phyloP scores from a whole-genome alignment of 2,888 invertebrate species.

The Cheilosia vulpina region DNA sequence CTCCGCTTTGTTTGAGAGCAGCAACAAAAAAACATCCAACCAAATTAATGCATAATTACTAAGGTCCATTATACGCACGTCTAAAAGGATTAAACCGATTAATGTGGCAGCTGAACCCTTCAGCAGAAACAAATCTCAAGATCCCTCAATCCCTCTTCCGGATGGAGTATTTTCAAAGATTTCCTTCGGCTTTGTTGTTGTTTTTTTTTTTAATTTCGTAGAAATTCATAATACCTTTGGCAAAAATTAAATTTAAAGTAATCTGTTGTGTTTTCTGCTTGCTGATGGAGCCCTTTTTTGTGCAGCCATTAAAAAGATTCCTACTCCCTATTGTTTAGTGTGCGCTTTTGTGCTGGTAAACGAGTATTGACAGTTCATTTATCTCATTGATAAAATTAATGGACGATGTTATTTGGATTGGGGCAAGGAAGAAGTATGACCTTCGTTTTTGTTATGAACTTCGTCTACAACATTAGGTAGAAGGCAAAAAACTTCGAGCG shows the following conservation, averaged over 20 bases:
- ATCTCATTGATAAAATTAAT: slow-evolving; percentile 50
- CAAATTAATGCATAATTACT: slow-evolving; percentile 56
- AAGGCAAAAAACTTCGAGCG: neutral
- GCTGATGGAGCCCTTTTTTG: neutral
- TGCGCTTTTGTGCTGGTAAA: slow-evolving; percentile 3
- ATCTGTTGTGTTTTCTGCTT: slow-evolving; percentile 6
- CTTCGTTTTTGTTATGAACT: neutral
- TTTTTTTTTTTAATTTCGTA: slow-evolving; percentile 14
- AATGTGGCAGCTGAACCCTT: slow-evolving; percentile 37
- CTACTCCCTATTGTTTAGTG: slow-evolving; percentile 1
- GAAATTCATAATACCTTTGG: slow-evolving; percentile 32
- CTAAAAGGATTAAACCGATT: slow-evolving; percentile 53
- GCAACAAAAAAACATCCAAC: neutral
- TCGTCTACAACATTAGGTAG: neutral
- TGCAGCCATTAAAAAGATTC: slow-evolving; percentile 32
- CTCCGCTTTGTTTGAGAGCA: neutral
- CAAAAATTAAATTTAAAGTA: slow-evolving; percentile 33
- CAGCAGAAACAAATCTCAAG: slow-evolving; percentile 1
- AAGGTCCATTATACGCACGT: slow-evolving; percentile 43
- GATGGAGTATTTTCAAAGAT: neutral
- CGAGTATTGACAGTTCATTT: slow-evolving; percentile 51
- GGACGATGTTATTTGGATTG: neutral
- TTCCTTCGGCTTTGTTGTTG: too few species aligned
- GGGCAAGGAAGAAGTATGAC: neutral
- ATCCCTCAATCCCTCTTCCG: slow-evolving; percentile 4